phyloP scores from a whole-genome alignment of 2,888 invertebrate genomes.

The Monoplex corrugatus region DNA sequence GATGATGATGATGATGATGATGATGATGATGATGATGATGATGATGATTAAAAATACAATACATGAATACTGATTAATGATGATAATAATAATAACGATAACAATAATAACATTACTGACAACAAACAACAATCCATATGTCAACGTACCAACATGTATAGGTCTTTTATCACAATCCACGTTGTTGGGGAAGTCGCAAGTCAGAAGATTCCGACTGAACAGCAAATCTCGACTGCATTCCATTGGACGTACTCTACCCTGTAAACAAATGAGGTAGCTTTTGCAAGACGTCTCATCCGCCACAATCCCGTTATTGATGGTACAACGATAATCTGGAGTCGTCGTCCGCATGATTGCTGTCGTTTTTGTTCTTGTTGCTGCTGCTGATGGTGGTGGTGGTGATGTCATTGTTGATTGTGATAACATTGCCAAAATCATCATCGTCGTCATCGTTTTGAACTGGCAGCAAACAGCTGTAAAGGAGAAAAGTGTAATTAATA shows the following conservation, averaged over 20 bases:
- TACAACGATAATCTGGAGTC: slow-evolving; percentile 18
- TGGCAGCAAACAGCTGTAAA: background rate
- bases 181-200: slow-evolving; percentile 25
- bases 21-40: slow-evolving; percentile 17
- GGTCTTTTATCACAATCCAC: slow-evolving; percentile 32
- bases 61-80: too few relatives aligned
- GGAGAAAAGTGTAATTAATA: background rate
- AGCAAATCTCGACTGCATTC: slow-evolving; percentile 32
- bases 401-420: background rate
- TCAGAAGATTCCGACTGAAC: background rate
- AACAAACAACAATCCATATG: background rate
- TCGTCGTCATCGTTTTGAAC: background rate
- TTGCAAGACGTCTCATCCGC: slow-evolving; percentile 6
- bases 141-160: background rate
- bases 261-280: slow-evolving; percentile 5
- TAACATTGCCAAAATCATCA: background rate
- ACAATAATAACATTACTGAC: too few relatives aligned
- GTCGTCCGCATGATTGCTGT: background rate
- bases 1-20: slow-evolving; percentile 7
- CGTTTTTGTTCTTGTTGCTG: background rate
- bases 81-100: too few relatives aligned
- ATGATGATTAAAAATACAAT: too few relatives aligned
- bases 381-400: background rate
- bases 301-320: slow-evolving; percentile 34
- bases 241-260: slow-evolving; percentile 10